phyloP scores from a whole-genome alignment of 2,888 invertebrate species.

The Nemotelus pantherinus region DNA sequence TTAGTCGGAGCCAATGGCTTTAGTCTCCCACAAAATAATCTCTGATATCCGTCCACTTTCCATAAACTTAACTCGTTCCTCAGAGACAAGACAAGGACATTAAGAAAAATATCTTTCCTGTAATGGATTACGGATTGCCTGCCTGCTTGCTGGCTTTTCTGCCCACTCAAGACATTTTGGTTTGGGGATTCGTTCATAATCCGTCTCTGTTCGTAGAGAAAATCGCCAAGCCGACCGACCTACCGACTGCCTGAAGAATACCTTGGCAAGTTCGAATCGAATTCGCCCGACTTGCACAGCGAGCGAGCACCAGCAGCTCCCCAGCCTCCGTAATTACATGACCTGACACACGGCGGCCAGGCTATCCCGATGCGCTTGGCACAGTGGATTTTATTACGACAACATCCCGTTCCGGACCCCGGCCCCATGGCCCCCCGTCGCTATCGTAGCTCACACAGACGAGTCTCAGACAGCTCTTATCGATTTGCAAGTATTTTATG shows the following conservation, averaged over 20 bases:
- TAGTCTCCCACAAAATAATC: no score
- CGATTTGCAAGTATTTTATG: slow-evolving; percentile 40
- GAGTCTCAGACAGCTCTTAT: slow-evolving; percentile 42
- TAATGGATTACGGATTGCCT: background rate
- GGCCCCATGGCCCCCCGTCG: background rate
- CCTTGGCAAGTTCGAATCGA: background rate
- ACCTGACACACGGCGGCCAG: slow-evolving; percentile 33
- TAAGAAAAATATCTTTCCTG: slow-evolving; percentile 10
- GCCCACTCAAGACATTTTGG: slow-evolving; percentile 2
- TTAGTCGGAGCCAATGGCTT: no score
- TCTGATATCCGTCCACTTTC: background rate
- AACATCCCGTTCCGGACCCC: slow-evolving; percentile 25
- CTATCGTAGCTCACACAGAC: slow-evolving; percentile 26
- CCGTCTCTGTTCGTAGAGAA: slow-evolving; percentile 6
- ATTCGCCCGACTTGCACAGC: background rate
- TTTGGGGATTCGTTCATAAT: background rate
- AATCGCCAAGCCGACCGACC: background rate
- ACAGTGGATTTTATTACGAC: slow-evolving; percentile 38
- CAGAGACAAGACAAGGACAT: background rate
- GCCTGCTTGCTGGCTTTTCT: background rate
- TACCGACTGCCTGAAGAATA: background rate
- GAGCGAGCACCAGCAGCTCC: background rate
- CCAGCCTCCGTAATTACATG: slow-evolving; percentile 14
- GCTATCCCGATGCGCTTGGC: slow-evolving; percentile 5
- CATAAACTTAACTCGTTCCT: slow-evolving; percentile 29